A percentile compares a stretch with the other conserved stretches of the same genome.
These are phyloP conservation scores for Tenualosa thibaudeaui DNA, from an alignment of 2,797 vertebrate genomes.

Conservation along the genomic window DNA sequence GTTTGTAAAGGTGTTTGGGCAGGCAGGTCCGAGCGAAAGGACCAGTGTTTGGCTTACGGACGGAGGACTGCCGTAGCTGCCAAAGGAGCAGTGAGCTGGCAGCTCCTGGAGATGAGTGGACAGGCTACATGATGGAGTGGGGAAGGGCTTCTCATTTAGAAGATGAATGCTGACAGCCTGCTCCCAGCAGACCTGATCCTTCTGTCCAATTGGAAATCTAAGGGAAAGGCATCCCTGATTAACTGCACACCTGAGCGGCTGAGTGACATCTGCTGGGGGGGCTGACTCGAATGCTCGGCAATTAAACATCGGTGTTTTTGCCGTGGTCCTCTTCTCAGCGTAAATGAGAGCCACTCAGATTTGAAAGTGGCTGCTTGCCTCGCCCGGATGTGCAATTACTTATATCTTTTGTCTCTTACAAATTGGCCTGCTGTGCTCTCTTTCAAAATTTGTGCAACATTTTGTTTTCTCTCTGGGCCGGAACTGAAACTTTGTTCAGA, in stretches of 20 bases:
- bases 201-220: slow-evolving; percentile 57
- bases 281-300: slow-evolving; percentile 17
- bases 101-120: slow-evolving; percentile 50
- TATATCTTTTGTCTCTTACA: slow-evolving; percentile 18
- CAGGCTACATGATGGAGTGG: slow-evolving; percentile 59
- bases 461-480: neutral
- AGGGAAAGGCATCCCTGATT: slow-evolving; percentile 57
- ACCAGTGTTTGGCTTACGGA: slow-evolving; percentile 41
- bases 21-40: slow-evolving; percentile 45
- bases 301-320: slow-evolving; percentile 34
- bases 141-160: slow-evolving; percentile 60
- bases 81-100: slow-evolving; percentile 49
- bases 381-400: slow-evolving; percentile 19
- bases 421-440: neutral
- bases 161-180: slow-evolving; percentile 62
- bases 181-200: slow-evolving; percentile 56
- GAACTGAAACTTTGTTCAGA: neutral
- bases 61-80: slow-evolving; percentile 39
- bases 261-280: slow-evolving; percentile 42
- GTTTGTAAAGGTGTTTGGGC: slow-evolving; percentile 36
- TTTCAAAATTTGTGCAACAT: neutral
- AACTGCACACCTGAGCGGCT: slow-evolving; percentile 55
- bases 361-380: slow-evolving; percentile 35
- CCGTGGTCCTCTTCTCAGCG: slow-evolving; percentile 33
- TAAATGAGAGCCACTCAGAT: slow-evolving; percentile 65